phyloP scores from a whole-genome alignment of 2,113 vertebrate genomes.

The Copsychus sechellarum region DNA sequence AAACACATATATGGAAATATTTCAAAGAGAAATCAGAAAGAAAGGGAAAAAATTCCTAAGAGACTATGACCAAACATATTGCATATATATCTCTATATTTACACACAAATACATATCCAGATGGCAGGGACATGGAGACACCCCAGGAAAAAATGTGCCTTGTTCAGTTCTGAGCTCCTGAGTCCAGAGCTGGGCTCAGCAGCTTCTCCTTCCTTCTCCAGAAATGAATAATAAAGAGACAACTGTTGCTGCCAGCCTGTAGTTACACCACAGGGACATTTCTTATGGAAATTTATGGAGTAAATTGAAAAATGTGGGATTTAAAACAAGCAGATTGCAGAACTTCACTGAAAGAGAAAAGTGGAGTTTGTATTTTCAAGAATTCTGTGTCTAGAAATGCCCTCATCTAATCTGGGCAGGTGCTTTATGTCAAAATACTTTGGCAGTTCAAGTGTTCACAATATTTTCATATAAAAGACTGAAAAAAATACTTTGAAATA shows the following conservation, averaged over 20 bases:
- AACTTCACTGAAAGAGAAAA: not conserved
- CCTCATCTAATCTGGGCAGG: not conserved
- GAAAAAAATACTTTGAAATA: not conserved
- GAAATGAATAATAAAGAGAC: not conserved
- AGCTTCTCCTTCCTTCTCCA: not conserved
- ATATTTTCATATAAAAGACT: not conserved
- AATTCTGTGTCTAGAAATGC: not conserved
- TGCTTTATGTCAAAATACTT: not conserved
- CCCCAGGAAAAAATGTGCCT: not conserved
- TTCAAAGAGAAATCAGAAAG: not conserved
- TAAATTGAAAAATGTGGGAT: not conserved
- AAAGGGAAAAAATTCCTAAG: not conserved
- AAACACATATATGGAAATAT: not conserved
- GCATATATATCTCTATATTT: rapidly evolving
- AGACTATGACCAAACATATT: rapidly evolving
- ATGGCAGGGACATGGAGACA: not conserved
- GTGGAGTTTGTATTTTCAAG: not conserved
- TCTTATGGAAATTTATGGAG: rapidly evolving
- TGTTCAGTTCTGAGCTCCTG: rapidly evolving
- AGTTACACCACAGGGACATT: not conserved
- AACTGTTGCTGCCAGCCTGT: conserved; percentile 21
- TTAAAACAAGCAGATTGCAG: not conserved
- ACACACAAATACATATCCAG: not conserved
- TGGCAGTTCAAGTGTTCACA: not conserved
- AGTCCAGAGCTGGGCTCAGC: not conserved